Base-by-base conservation (phyloP, 1,140 invertebrate species). In the Amyelois transitella region DNA sequence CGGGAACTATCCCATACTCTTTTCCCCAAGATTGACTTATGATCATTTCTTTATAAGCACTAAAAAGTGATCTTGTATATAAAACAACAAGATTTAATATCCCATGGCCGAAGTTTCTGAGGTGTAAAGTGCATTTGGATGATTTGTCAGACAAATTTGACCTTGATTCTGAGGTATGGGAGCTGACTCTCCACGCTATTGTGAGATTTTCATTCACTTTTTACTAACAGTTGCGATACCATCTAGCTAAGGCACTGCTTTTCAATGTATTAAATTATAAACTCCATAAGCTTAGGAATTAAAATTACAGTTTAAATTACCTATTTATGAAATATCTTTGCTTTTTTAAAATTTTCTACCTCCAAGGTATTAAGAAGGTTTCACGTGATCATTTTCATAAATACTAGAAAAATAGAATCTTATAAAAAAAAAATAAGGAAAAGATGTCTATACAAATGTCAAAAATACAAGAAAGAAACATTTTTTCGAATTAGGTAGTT, bases 1-100 rank as follows among this genome's bases (percentile, higher is more conserved):
- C 68, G 72, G 69, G 76, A 81, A 76, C 72, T 60, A 61, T 86
- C 78, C 64, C 82, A 82, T 62, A 69, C 73, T 72, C 66, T 70
- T 75, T 77, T 75, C 67, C 64, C 65, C 55, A 43, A 66, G 49
- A 67, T 19, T 51, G 55, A 43, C 62, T 44, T 54, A 66, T 51
- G 49, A 17, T 18, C 50, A 20, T 6, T 14, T 43, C n/a, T 4
- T 7, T 18, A 6, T 24, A 12, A 12, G 6, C 1, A 44, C 18
- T 24, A 18, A 53, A 28, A 62, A 10, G 28, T 48, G 1, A 18
- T 12, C 19, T 53, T 25, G 1, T 24, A n/a, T 10, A 21, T 8
- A 43, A 18, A 18, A 52, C n/a, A 25, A 18, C 43, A 20, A 43
- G 10, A 12, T 20, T 20, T 43, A 52, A 6, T 18, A 14, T 19